Percentiles rank a stretch among this genome's conserved stretches.
These are phyloP conservation scores for Unio delphinus DNA, from an alignment of 2,888 invertebrate genomes.

Conservation along the genomic window DNA sequence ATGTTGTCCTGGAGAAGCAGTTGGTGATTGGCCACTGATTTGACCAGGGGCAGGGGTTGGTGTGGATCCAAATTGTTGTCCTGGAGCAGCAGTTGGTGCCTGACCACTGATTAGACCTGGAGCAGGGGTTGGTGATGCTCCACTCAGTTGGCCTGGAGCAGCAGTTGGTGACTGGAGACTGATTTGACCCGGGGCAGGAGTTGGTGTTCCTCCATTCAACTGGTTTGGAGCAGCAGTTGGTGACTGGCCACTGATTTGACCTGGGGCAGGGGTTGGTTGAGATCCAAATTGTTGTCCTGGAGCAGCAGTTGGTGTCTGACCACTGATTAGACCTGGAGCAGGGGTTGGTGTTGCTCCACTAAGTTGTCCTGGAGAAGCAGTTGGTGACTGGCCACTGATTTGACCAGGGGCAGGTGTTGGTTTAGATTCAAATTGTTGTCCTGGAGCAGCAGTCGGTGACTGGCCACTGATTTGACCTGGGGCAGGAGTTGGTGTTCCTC, in stretches of 20 bases:
- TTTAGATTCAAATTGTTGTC: neutral
- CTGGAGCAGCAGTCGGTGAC: slow-evolving; percentile 27
- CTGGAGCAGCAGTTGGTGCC: slow-evolving; percentile 5
- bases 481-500: slow-evolving; percentile 22
- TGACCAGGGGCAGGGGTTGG: slow-evolving; percentile 27
- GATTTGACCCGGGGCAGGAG: slow-evolving; percentile 2
- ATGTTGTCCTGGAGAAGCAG: slow-evolving; percentile 15
- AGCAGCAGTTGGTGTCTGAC: slow-evolving; percentile 6
- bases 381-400: slow-evolving; percentile 4
- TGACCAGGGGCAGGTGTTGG: slow-evolving; percentile 4
- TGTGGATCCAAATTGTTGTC: slow-evolving; percentile 6
- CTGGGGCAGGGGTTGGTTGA: slow-evolving; percentile 9
- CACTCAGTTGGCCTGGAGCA: neutral
- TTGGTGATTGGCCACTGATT: slow-evolving; percentile 20
- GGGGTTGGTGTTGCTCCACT: slow-evolving; percentile 3
- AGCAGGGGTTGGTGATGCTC: slow-evolving; percentile 3
- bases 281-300: slow-evolving; percentile 1
- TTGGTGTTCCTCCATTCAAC: neutral
- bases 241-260: slow-evolving; percentile 1
- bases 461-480: slow-evolving; percentile 14
- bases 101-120: slow-evolving; percentile 5
- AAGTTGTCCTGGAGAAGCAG: neutral
- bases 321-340: neutral
- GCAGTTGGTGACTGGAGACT: slow-evolving; percentile 16
- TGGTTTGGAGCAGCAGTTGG: slow-evolving; percentile 4